A percentile compares a stretch with the other conserved stretches of the same genome.
phyloP scores from a whole-genome alignment of 2,888 invertebrate genomes.

The Uloborus plumipes region DNA sequence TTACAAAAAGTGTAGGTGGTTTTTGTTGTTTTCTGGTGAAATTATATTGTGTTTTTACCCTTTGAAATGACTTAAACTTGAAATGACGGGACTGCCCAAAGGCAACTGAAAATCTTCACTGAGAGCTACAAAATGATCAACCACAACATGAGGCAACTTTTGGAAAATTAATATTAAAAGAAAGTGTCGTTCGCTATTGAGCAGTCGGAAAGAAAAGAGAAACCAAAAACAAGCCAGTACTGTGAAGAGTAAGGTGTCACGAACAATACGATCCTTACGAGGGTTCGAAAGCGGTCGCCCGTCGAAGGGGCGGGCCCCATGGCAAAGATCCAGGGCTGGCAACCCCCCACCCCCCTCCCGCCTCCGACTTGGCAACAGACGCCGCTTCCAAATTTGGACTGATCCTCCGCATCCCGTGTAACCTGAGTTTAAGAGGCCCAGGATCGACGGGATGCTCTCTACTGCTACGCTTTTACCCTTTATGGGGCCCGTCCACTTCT shows the following conservation, averaged over 20 bases:
- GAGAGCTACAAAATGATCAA: no score
- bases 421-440: slow-evolving; percentile 53
- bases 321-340: slow-evolving; percentile 44
- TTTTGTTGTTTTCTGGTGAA: no score
- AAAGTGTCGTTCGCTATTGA: no score
- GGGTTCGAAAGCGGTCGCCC: slow-evolving; percentile 29
- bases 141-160: no score
- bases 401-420: slow-evolving; percentile 49
- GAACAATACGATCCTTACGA: slow-evolving; percentile 51
- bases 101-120: no score
- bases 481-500: slow-evolving; percentile 55
- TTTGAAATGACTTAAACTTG: no score
- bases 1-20: no score
- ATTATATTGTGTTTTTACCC: no score
- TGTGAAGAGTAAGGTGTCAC: slow-evolving; percentile 5
- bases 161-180: no score
- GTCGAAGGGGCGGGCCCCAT: slow-evolving; percentile 48
- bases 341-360: slow-evolving; percentile 21
- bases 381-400: slow-evolving; percentile 59
- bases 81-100: no score
- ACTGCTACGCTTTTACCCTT: slow-evolving; percentile 59
- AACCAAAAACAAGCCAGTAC: slow-evolving; percentile 18
- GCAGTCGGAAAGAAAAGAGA: neutral
- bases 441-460: slow-evolving; percentile 39
- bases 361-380: slow-evolving; percentile 60